Conservation (phyloP, 2,113 vertebrate species). For the Hypomesus transpacificus region DNA sequence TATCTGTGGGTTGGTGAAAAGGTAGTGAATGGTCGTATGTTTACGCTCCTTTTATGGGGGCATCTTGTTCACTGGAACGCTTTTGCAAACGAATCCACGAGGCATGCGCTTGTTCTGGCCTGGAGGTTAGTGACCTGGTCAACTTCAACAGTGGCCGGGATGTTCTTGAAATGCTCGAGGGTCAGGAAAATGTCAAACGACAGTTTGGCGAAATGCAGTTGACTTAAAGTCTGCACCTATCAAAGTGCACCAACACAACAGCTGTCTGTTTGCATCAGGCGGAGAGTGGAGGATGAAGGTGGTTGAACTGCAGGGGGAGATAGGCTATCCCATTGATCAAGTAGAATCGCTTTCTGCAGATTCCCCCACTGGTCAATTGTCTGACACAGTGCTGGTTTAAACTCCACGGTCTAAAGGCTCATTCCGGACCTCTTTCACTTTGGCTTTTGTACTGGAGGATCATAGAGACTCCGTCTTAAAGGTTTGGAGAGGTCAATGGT, state of each 20-base stretch:
- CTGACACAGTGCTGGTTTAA: not conserved
- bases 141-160: not conserved
- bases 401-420: not conserved
- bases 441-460: slow-evolving; percentile 38
- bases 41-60: no score
- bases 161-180: not conserved
- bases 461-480: slow-evolving; percentile 36
- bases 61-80: no score
- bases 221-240: slow-evolving; percentile 21
- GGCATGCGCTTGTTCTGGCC: no score
- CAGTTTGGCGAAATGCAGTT: not conserved
- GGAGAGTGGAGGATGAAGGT: not conserved
- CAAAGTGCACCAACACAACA: slow-evolving; percentile 12
- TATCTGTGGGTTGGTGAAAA: no score
- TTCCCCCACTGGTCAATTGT: not conserved
- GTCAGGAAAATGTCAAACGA: not conserved
- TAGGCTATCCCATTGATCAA: not conserved
- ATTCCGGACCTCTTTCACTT: not conserved
- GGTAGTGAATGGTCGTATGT: no score
- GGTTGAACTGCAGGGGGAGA: not conserved
- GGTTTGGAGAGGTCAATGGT: slow-evolving; percentile 40
- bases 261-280: not conserved
- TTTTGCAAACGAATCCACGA: no score
- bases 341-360: slow-evolving; percentile 5
- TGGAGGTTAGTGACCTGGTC: no score